These are phyloP conservation scores for Eriocheir sinensis DNA, from an alignment of 1,140 invertebrate genomes.

Conservation along the genomic window DNA sequence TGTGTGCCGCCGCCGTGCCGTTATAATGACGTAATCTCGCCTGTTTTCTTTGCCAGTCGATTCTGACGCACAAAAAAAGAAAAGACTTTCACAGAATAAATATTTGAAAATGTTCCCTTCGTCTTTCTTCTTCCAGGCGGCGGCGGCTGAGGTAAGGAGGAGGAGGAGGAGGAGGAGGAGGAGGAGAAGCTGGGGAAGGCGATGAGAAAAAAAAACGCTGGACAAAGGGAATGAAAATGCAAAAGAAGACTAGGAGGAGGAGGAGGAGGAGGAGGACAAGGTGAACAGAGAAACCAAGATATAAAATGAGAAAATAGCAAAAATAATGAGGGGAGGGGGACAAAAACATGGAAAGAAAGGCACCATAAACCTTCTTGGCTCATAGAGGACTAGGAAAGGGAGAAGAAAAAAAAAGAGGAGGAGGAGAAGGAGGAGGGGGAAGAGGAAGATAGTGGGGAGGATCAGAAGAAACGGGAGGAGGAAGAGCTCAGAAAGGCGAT, in stretches of 20 bases:
- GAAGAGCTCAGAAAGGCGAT: too few species aligned
- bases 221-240: too few species aligned
- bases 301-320: too few species aligned
- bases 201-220: too few species aligned
- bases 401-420: neutral
- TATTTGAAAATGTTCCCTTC: neutral
- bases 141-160: too few species aligned
- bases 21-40: constrained; percentile 4
- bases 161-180: neutral
- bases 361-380: too few species aligned
- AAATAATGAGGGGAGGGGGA: neutral
- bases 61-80: neutral
- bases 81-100: neutral
- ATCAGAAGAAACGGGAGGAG: too few species aligned
- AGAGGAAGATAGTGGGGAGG: too few species aligned
- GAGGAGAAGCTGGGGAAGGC: neutral
- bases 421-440: too few species aligned
- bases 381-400: neutral
- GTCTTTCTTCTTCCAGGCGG: too few species aligned
- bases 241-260: neutral
- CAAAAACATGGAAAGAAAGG: neutral
- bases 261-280: neutral
- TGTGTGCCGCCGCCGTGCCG: neutral
- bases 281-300: too few species aligned
- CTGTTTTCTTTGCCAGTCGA: neutral